Percentiles rank a stretch among this genome's conserved stretches.
phyloP scores from a whole-genome alignment of 2,113 vertebrate genomes.

The Mastomys natalensis region DNA sequence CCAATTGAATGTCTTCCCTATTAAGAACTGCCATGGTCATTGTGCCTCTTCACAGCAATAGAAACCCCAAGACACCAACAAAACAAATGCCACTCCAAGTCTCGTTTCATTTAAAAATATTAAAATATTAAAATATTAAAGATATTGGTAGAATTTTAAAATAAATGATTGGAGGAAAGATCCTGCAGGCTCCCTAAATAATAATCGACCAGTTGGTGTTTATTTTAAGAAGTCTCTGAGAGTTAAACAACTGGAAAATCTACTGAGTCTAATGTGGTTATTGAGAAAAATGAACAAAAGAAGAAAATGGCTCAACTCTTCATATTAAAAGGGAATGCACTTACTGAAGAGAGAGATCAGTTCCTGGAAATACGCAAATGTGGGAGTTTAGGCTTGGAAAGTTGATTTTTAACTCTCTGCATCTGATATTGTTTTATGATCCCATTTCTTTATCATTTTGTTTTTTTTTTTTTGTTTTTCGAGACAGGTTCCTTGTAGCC shows the following conservation, averaged over 20 bases:
- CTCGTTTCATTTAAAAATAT: background rate
- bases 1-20: background rate
- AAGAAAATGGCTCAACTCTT: background rate
- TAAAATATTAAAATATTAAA: too few relatives aligned
- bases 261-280: background rate
- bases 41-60: background rate
- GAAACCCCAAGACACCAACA: background rate
- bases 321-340: slow-evolving; percentile 28
- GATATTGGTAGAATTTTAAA: slow-evolving; percentile 2
- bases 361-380: background rate
- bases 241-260: background rate
- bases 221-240: background rate
- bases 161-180: slow-evolving; percentile 5
- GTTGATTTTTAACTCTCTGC: background rate
- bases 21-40: background rate
- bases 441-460: too few relatives aligned
- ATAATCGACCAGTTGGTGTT: slow-evolving; percentile 6
- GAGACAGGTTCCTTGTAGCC: too few relatives aligned
- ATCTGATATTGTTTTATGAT: background rate
- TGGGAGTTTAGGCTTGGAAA: background rate
- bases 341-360: background rate
- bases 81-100: background rate
- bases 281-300: background rate
- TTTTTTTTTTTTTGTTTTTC: too few relatives aligned
- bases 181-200: slow-evolving; percentile 2